phyloP scores from a whole-genome alignment of 2,888 invertebrate genomes.

The Cephus sareptanus region DNA sequence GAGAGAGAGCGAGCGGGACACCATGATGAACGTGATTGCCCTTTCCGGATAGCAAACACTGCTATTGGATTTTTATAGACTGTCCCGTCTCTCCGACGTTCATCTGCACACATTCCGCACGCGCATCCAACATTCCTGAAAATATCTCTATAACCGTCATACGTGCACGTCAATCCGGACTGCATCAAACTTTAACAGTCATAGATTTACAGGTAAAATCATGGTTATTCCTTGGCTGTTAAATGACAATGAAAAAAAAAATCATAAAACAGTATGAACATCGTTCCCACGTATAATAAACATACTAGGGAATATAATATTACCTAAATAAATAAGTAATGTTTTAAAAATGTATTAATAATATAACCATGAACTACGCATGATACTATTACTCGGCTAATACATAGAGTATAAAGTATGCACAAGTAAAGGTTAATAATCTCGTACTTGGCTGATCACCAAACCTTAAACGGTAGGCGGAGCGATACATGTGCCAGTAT shows the following conservation, averaged over 20 bases:
- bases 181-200: not conserved
- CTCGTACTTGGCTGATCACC: conserved; percentile 47
- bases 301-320: not conserved
- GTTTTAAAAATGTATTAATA: not conserved
- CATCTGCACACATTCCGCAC: not conserved
- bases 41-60: conserved; percentile 60
- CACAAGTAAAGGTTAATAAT: conserved; percentile 39
- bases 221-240: not conserved
- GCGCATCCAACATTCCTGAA: not conserved
- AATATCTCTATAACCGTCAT: not conserved
- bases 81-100: conserved; percentile 16
- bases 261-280: not conserved
- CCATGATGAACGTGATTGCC: conserved; percentile 64
- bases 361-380: not conserved
- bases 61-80: conserved; percentile 63
- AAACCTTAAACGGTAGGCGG: conserved; percentile 36
- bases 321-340: not conserved
- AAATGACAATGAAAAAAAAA: not conserved
- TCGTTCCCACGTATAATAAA: not conserved
- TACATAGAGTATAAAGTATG: not conserved
- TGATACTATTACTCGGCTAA: not conserved
- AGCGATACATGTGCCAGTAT: conserved; percentile 43
- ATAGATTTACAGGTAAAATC: not conserved
- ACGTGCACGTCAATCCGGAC: not conserved
- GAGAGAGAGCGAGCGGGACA: conserved; percentile 42